Conservation (phyloP, 2,888 invertebrate genomes). For the Plebejus argus region DNA sequence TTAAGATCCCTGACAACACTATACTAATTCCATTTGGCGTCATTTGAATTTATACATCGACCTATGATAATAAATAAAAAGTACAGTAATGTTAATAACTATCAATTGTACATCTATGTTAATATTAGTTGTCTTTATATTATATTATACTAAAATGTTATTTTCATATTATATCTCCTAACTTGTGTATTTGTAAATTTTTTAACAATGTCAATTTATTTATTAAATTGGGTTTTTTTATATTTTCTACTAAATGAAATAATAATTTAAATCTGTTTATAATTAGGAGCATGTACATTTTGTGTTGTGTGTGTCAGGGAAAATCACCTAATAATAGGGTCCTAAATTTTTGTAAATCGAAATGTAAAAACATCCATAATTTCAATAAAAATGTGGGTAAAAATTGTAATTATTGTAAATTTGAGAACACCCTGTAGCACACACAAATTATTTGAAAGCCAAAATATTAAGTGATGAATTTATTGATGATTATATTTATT, state of each 20-base stretch:
- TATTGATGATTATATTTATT: slow-evolving; percentile 57
- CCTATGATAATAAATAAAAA: slow-evolving; percentile 72
- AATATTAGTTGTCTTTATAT: slow-evolving; percentile 61
- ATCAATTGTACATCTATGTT: slow-evolving; percentile 68
- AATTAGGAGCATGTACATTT: slow-evolving; percentile 66
- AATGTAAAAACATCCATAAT: slow-evolving; percentile 3
- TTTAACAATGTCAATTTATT: slow-evolving; percentile 39
- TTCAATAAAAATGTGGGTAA: background rate
- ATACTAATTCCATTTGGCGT: slow-evolving; percentile 30
- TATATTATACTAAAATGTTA: slow-evolving; percentile 64
- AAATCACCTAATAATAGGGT: slow-evolving; percentile 9
- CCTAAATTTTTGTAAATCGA: slow-evolving; percentile 1
- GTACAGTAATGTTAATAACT: slow-evolving; percentile 73
- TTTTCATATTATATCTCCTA: slow-evolving; percentile 53
- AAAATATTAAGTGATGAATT: slow-evolving; percentile 77
- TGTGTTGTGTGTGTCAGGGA: slow-evolving; percentile 48
- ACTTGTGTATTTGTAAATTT: slow-evolving; percentile 38
- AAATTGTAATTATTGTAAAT: slow-evolving; percentile 11
- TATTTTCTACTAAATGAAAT: slow-evolving; percentile 50
- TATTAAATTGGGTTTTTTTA: slow-evolving; percentile 41
- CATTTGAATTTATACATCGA: slow-evolving; percentile 66
- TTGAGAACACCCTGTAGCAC: background rate
- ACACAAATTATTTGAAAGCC: slow-evolving; percentile 54
- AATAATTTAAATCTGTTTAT: slow-evolving; percentile 53
- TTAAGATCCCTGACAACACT: background rate